A percentile compares a stretch with the other conserved stretches of the same genome.
These are phyloP conservation scores for Cosmopolites sordidus DNA, from an alignment of 2,888 invertebrate species.

Conservation along the genomic window DNA sequence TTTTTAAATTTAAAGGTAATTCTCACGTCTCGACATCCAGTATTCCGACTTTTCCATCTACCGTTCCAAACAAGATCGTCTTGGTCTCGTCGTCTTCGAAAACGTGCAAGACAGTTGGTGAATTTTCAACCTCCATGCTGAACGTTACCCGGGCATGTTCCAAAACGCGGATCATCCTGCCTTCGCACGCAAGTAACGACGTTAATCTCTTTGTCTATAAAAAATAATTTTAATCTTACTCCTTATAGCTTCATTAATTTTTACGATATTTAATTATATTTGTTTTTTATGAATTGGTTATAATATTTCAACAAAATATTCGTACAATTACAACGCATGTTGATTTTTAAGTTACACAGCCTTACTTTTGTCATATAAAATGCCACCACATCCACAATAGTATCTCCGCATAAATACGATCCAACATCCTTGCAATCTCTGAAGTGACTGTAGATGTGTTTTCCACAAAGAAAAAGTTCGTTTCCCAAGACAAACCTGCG, in stretches of 20 bases:
- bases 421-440: slow-evolving; percentile 84
- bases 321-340: too few species aligned
- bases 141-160: slow-evolving; percentile 69
- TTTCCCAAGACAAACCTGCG: slow-evolving; percentile 76
- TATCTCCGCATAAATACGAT: slow-evolving; percentile 84
- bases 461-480: slow-evolving; percentile 83
- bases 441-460: slow-evolving; percentile 80
- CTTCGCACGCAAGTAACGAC: slow-evolving; percentile 76
- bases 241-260: too few species aligned
- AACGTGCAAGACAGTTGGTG: slow-evolving; percentile 60
- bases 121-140: slow-evolving; percentile 50
- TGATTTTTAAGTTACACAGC: too few species aligned
- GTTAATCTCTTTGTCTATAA: slow-evolving; percentile 59
- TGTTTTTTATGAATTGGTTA: too few species aligned
- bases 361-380: slow-evolving; percentile 55
- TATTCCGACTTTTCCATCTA: slow-evolving; percentile 84
- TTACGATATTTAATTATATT: too few species aligned
- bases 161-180: slow-evolving; percentile 71
- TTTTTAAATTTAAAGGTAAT: too few species aligned
- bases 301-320: too few species aligned
- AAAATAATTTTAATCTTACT: background rate
- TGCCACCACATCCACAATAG: slow-evolving; percentile 77
- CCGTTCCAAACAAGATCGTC: slow-evolving; percentile 77
- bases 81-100: slow-evolving; percentile 67
- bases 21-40: slow-evolving; percentile 57